Conservation (phyloP, 2,113 vertebrate genomes). For the Hippocampus barbouri region DNA sequence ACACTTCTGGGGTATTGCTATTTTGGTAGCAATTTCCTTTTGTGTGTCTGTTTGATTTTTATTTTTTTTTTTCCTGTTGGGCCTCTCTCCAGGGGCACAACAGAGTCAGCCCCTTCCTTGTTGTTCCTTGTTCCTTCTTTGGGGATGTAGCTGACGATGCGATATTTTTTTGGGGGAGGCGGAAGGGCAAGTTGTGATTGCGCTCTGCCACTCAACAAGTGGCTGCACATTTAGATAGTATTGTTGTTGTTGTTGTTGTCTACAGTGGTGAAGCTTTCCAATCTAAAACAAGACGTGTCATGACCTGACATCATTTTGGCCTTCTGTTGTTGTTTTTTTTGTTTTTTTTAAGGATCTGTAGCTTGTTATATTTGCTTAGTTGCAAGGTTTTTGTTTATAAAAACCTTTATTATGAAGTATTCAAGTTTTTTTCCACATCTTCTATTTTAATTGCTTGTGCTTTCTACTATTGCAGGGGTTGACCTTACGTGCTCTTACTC, state of each 20-base stretch:
- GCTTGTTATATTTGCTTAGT: background rate
- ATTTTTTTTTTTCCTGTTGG: background rate
- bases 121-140: background rate
- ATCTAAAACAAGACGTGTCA: background rate
- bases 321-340: background rate
- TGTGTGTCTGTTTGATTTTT: background rate
- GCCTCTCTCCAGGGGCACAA: too few species aligned
- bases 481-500: conserved; percentile 60
- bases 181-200: background rate
- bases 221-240: background rate
- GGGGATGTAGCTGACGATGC: background rate
- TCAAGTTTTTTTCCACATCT: background rate
- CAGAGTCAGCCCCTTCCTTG: background rate
- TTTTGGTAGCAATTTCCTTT: background rate
- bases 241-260: background rate
- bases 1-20: background rate
- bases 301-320: background rate
- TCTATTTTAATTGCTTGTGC: background rate
- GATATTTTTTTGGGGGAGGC: background rate
- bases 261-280: background rate
- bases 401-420: too few species aligned
- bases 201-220: background rate
- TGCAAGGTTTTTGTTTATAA: background rate
- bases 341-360: background rate
- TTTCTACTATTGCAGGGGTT: conserved; percentile 42